Percentiles rank a stretch among this genome's conserved stretches.
These are phyloP conservation scores for Pentalonia nigronervosa DNA, from an alignment of 1,140 invertebrate genomes.

Conservation along the genomic window DNA sequence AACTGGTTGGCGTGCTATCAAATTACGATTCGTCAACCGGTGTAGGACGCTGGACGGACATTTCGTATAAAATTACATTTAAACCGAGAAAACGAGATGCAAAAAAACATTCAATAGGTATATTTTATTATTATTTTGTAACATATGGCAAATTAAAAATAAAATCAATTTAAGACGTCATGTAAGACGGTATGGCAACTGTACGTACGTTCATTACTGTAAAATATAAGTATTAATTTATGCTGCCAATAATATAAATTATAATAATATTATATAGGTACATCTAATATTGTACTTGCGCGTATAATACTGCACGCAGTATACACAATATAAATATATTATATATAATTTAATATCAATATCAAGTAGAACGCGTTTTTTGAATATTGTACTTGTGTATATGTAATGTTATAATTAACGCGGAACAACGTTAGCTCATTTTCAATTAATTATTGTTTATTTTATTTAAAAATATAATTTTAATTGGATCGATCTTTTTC, in stretches of 20 bases:
- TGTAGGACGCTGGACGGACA: not conserved
- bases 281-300: not conserved
- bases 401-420: not conserved
- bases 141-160: not conserved
- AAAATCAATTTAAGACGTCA: not conserved
- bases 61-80: not conserved
- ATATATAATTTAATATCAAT: not conserved
- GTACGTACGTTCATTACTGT: too few relatives aligned
- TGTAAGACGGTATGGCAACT: not conserved
- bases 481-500: conserved; percentile 29
- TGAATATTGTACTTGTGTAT: not conserved
- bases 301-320: not conserved
- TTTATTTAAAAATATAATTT: conserved; percentile 10
- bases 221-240: too few relatives aligned
- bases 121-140: not conserved
- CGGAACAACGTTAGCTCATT: not conserved
- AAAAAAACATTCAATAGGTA: not conserved
- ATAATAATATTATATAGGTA: too few relatives aligned
- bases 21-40: not conserved
- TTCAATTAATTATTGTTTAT: conserved; percentile 34
- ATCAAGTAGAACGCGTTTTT: not conserved
- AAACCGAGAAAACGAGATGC: not conserved
- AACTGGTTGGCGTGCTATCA: not conserved
- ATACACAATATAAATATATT: not conserved
- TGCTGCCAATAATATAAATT: too few relatives aligned